Base-by-base conservation (phyloP, 2,888 invertebrate species). In the Thyatira batis region DNA sequence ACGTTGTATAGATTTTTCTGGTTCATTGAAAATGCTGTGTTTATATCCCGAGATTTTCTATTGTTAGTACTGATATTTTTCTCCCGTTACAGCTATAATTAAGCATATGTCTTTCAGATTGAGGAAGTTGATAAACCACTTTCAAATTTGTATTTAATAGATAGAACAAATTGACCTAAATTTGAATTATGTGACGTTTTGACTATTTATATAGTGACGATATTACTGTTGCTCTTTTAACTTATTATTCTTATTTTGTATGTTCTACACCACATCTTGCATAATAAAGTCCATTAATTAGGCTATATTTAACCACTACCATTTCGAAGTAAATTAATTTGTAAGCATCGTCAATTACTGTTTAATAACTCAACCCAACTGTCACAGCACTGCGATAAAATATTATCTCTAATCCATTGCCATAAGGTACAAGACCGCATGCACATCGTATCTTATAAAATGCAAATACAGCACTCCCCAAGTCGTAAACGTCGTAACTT, bases 401-500 rank as follows among this genome's bases (percentile, higher is more conserved):
- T 65, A 52, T 51, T 49, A 13, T 49, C 48, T 30, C 55, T 65
- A 48, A 44, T 23, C 13, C 30, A 4, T 44, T 13, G 20, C 25
- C 4, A 51, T 64, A 74, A 67, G 67, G 67, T 57, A 49, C 65
- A 67, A 66, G 67, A 53, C 75, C 50, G 60, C 55, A 63, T 63
- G 58, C 50, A 53, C 54, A 45, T 48, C 20, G 49, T 61, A 52
- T 52, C 71, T 76, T 76, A 78, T 78, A 76, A 77, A 78, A 71
- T 77, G 73, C 71, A 76, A 80, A 78, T 78, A 75, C 73, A 70
- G 71, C 68, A 73, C 72, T 74, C 67, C 59, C 54, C 61, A 61
- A 66, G 72, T 76, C 76, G 81, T 82, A 78, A 82, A 77, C 61
- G 73, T 73, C 74, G 80, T 79, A 80, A 78, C 76, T 80, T 77